These are phyloP conservation scores for Caenorhabditis wallacei DNA, from an alignment of 2,888 invertebrate genomes.

Conservation along the genomic window DNA sequence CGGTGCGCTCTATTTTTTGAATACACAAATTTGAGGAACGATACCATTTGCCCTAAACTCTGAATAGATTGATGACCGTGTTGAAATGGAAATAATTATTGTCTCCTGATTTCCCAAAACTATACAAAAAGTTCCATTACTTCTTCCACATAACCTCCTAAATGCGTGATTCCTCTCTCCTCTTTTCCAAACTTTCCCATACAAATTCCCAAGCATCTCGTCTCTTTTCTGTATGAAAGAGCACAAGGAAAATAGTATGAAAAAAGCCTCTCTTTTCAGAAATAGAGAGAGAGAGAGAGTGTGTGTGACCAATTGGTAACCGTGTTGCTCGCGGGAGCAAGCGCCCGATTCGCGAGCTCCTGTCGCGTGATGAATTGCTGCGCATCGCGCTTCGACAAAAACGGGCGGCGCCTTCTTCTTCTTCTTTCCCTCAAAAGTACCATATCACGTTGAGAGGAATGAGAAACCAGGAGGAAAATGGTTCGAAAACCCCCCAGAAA, in stretches of 20 bases:
- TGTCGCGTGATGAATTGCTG: conserved; percentile 58
- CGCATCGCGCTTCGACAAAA: conserved; percentile 34
- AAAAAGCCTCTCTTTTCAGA: conserved; percentile 30
- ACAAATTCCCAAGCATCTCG: not conserved
- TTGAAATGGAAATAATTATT: too few relatives aligned
- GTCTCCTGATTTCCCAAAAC: too few relatives aligned
- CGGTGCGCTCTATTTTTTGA: too few relatives aligned
- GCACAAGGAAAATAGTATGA: conserved; percentile 25
- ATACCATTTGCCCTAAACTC: too few relatives aligned
- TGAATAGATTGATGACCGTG: too few relatives aligned
- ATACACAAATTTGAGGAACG: too few relatives aligned
- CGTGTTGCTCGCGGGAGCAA: conserved; percentile 31
- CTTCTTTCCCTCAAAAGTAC: conserved; percentile 44
- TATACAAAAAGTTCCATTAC: too few relatives aligned
- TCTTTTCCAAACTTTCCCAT: not conserved
- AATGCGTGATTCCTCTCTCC: conserved; percentile 24
- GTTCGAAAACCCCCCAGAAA: conserved; percentile 2
- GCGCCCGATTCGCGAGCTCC: conserved; percentile 12
- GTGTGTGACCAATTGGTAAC: conserved; percentile 63
- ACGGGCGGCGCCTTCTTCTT: conserved; percentile 31
- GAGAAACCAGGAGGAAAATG: conserved; percentile 12
- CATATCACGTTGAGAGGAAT: conserved; percentile 56
- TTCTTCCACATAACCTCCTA: not conserved
- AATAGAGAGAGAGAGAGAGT: conserved; percentile 1
- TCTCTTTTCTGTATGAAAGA: conserved; percentile 24